phyloP scores from a whole-genome alignment of 2,888 invertebrate species.

The Ormyrus pomaceus region DNA sequence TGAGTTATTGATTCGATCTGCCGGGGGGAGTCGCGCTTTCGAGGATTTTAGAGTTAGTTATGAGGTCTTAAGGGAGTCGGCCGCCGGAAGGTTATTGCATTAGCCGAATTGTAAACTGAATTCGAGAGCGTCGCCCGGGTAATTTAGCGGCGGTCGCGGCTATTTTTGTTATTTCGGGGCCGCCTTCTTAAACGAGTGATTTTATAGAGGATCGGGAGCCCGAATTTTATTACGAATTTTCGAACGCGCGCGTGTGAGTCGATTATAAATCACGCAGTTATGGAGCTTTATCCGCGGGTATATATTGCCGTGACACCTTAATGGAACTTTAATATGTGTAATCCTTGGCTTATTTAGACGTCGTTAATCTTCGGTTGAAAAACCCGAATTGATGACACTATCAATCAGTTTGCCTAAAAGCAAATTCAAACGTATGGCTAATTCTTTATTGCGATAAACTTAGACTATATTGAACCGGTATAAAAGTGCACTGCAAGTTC shows the following conservation, averaged over 20 bases:
- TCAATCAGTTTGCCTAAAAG: constrained; percentile 2
- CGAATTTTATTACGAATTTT: neutral
- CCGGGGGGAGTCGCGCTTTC: constrained; percentile 13
- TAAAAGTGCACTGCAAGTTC: no score
- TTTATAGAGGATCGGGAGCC: neutral
- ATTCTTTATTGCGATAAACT: no score
- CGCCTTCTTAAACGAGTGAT: neutral
- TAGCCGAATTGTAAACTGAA: no score
- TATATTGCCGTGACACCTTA: neutral
- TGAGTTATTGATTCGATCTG: constrained; percentile 39
- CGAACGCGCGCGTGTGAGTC: neutral
- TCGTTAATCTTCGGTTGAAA: neutral
- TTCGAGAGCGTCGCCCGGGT: neutral
- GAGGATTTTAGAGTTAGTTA: constrained; percentile 30
- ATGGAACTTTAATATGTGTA: constrained; percentile 1
- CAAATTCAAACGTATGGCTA: no score
- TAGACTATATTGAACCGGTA: no score
- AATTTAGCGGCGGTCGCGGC: neutral
- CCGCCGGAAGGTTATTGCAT: neutral
- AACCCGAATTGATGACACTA: neutral
- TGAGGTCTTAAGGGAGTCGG: constrained; percentile 2
- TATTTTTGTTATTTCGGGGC: neutral
- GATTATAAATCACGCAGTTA: neutral
- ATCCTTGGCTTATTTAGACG: constrained; percentile 5
- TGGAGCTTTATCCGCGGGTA: neutral